Conservation (phyloP, 2,888 invertebrate genomes). For the Cartodere bifasciata region DNA sequence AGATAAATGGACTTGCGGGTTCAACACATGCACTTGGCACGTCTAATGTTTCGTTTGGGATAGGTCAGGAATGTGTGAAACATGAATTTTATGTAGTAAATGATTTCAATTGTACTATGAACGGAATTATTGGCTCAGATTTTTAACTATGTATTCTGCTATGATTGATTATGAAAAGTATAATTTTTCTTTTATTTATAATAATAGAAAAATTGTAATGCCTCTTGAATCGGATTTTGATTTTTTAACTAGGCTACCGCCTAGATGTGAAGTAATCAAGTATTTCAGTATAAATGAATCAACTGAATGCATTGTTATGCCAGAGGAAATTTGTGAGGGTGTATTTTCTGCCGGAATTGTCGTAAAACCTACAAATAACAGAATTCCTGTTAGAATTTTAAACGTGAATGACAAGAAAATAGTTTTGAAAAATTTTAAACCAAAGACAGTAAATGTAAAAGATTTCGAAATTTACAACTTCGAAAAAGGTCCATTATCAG, state of each 20-base stretch:
- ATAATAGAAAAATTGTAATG: too few species aligned
- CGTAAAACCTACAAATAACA: conserved; percentile 8
- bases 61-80: conserved; percentile 8
- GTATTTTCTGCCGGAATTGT: conserved; percentile 12
- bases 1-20: too few species aligned
- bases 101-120: too few species aligned
- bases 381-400: conserved; percentile 4
- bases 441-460: conserved; percentile 8
- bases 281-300: conserved; percentile 8
- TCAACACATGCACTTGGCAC: too few species aligned
- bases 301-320: conserved; percentile 9
- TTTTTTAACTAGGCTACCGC: conserved; percentile 7
- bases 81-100: conserved; percentile 5
- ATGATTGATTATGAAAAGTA: too few species aligned
- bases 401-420: conserved; percentile 8
- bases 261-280: conserved; percentile 13
- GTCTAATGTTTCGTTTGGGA: too few species aligned
- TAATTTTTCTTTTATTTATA: too few species aligned
- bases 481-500: conserved; percentile 4
- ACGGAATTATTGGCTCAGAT: too few species aligned
- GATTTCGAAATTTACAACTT: conserved; percentile 10
- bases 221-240: conserved; percentile 9
- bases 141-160: too few species aligned
- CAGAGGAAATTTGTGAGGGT: conserved; percentile 10
- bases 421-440: conserved; percentile 13